A percentile compares a stretch with the other conserved stretches of the same genome.
Conservation (phyloP, 2,888 invertebrate species). For the Choreutis nemorana region DNA sequence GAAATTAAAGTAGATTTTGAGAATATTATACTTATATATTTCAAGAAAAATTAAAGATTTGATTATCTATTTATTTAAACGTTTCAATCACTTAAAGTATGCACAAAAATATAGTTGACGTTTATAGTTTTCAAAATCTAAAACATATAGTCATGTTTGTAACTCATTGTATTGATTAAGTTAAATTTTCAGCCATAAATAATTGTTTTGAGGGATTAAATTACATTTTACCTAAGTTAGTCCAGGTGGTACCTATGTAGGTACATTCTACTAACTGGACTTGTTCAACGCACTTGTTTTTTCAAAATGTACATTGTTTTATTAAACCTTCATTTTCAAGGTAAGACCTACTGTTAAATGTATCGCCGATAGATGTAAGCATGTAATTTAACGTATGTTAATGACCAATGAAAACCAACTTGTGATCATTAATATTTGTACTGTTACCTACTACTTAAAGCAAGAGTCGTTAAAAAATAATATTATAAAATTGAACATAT, state of each 20-base stretch:
- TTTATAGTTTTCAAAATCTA: too few species aligned
- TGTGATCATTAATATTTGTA: constrained; percentile 70
- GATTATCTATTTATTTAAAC: constrained; percentile 44
- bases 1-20: constrained; percentile 65
- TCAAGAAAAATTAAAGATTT: constrained; percentile 50
- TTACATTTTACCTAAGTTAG: too few species aligned
- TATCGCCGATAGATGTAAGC: constrained; percentile 55
- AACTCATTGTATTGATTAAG: too few species aligned
- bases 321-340: constrained; percentile 23
- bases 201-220: too few species aligned
- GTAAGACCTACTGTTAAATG: constrained; percentile 59
- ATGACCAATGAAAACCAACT: constrained; percentile 70
- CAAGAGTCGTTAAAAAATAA: constrained; percentile 68
- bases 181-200: too few species aligned
- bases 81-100: constrained; percentile 36
- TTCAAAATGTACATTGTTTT: constrained; percentile 9
- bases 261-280: too few species aligned
- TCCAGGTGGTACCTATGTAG: too few species aligned
- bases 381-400: constrained; percentile 65
- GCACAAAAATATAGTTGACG: too few species aligned
- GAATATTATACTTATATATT: constrained; percentile 44
- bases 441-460: constrained; percentile 67
- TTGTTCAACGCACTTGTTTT: too few species aligned
- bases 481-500: constrained; percentile 64
- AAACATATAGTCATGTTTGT: too few species aligned